These are phyloP conservation scores for Grammomys surdaster DNA, from an alignment of 2,113 vertebrate genomes.

Conservation along the genomic window DNA sequence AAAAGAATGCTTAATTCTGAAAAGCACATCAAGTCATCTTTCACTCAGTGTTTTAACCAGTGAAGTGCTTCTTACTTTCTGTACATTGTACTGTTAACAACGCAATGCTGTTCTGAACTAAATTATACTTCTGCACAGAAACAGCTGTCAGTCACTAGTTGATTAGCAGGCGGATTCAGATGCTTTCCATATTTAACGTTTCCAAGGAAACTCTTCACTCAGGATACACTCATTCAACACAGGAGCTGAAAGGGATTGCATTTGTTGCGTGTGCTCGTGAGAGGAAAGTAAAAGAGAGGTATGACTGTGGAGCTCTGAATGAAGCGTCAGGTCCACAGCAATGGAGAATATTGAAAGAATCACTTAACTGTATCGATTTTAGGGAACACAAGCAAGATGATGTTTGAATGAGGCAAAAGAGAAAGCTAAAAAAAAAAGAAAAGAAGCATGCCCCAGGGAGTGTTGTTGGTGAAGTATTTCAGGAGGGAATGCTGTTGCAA, in stretches of 20 bases:
- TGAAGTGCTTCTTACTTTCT: slow-evolving; percentile 50
- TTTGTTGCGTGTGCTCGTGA: slow-evolving; percentile 23
- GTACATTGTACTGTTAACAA: slow-evolving; percentile 48
- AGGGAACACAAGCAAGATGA: slow-evolving; percentile 55
- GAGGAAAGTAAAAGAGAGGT: slow-evolving; percentile 61
- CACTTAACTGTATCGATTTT: slow-evolving; percentile 49
- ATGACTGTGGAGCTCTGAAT: slow-evolving; percentile 49
- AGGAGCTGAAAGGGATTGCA: slow-evolving; percentile 5
- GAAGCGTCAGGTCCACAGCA: slow-evolving; percentile 46
- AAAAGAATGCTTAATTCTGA: slow-evolving; percentile 41
- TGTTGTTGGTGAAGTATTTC: slow-evolving; percentile 50
- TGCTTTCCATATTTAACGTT: slow-evolving; percentile 63
- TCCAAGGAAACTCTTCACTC: slow-evolving; percentile 69
- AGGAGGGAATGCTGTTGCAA: slow-evolving; percentile 24
- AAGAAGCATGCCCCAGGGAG: slow-evolving; percentile 44
- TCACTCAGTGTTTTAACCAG: slow-evolving; percentile 22
- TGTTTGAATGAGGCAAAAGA: slow-evolving; percentile 16
- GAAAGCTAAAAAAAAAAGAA: slow-evolving; percentile 43
- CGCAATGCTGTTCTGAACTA: slow-evolving; percentile 10
- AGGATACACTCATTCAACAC: background rate
- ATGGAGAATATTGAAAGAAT: slow-evolving; percentile 35
- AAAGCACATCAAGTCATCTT: background rate
- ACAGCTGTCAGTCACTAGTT: slow-evolving; percentile 58
- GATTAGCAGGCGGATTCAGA: slow-evolving; percentile 56
- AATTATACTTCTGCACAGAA: slow-evolving; percentile 60